Percentiles rank a stretch among this genome's conserved stretches.
These are phyloP conservation scores for Anolis carolinensis DNA, from an alignment of 2,113 vertebrate genomes.

Conservation along the genomic window DNA sequence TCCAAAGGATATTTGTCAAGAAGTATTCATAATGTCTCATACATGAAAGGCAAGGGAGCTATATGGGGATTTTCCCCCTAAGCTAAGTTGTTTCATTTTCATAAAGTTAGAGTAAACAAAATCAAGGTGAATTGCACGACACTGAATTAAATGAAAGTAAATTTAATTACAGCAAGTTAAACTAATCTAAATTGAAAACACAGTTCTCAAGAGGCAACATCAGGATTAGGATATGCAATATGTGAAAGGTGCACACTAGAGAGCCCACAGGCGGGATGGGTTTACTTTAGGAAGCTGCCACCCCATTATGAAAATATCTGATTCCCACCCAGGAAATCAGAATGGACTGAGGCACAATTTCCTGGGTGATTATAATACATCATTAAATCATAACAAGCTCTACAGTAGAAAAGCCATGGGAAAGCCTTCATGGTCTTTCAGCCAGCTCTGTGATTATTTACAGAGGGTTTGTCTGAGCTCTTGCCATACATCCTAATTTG, in stretches of 20 bases:
- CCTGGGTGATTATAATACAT: background rate
- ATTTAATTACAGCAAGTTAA: slow-evolving; percentile 17
- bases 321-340: background rate
- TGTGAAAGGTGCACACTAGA: background rate
- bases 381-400: background rate
- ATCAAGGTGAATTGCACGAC: slow-evolving; percentile 1
- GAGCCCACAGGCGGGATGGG: background rate
- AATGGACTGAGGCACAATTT: background rate
- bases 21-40: background rate
- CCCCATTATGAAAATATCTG: background rate
- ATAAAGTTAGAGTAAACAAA: background rate
- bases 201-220: background rate
- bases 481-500: background rate
- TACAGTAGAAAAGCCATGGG: background rate
- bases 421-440: background rate
- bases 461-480: background rate
- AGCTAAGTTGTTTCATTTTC: slow-evolving; percentile 9
- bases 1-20: background rate
- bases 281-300: background rate
- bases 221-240: background rate
- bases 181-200: slow-evolving; percentile 9
- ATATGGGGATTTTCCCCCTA: background rate
- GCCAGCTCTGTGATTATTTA: background rate
- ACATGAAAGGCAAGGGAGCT: background rate
- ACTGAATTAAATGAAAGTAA: slow-evolving; percentile 1